Conservation (phyloP, 2,113 vertebrate genomes). For the Gobio gobio region DNA sequence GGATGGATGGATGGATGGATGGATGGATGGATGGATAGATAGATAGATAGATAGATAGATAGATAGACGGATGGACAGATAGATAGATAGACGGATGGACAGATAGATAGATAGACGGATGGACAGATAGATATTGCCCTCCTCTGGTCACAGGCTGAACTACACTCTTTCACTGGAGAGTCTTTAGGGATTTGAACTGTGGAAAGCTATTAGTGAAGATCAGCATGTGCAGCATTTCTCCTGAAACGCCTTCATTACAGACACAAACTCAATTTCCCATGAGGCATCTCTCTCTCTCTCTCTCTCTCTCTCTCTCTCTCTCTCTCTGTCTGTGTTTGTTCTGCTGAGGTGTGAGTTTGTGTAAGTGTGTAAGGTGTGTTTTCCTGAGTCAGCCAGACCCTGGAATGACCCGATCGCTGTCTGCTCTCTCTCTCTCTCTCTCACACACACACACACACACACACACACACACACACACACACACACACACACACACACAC, state of each 20-base stretch:
- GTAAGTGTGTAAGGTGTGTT: not conserved
- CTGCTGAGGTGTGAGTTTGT: constrained; percentile 25
- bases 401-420: not conserved
- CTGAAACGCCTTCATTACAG: constrained; percentile 7
- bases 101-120: not conserved
- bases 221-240: constrained; percentile 2
- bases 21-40: too few species aligned
- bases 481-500: too few species aligned
- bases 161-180: not conserved
- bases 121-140: not conserved
- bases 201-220: not conserved
- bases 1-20: too few species aligned
- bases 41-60: not conserved
- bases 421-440: not conserved
- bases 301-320: not conserved
- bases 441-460: constrained; percentile 3
- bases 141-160: not conserved
- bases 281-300: constrained; percentile 5
- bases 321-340: constrained; percentile 7
- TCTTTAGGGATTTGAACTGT: constrained; percentile 4
- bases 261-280: constrained; percentile 22
- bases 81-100: not conserved
- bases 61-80: not conserved
- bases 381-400: constrained; percentile 25
- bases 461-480: not conserved